These are phyloP conservation scores for Melieria picta DNA, from an alignment of 2,888 invertebrate species.

Conservation along the genomic window DNA sequence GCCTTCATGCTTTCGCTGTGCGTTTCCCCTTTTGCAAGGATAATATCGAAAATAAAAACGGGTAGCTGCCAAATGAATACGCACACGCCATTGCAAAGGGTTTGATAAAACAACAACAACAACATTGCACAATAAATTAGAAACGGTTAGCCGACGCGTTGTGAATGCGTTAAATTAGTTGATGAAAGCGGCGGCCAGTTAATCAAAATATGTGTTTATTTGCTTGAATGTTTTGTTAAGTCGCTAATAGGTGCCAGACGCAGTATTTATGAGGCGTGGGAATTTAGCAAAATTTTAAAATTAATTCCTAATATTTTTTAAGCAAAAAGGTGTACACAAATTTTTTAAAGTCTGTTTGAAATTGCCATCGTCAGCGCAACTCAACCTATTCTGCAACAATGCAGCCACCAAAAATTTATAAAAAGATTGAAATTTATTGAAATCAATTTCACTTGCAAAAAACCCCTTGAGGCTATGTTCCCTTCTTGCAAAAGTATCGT, in stretches of 20 bases:
- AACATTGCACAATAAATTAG: not conserved
- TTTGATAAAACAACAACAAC: too few relatives aligned
- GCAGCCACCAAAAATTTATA: not conserved
- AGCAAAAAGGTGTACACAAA: too few relatives aligned
- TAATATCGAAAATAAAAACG: too few relatives aligned
- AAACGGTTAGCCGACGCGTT: not conserved
- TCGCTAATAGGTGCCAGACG: conserved; percentile 20
- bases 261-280: not conserved
- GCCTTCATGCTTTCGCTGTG: too few relatives aligned
- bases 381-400: too few relatives aligned
- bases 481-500: too few relatives aligned
- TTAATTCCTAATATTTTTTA: too few relatives aligned
- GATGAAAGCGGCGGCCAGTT: conserved; percentile 25
- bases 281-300: not conserved
- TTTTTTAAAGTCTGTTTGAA: not conserved
- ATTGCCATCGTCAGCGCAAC: not conserved
- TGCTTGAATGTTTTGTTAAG: conserved; percentile 36
- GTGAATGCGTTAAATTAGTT: conserved; percentile 27
- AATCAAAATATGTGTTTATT: conserved; percentile 34
- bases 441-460: conserved; percentile 22
- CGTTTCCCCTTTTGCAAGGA: too few relatives aligned
- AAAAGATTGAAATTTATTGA: conserved; percentile 1
- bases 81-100: too few relatives aligned
- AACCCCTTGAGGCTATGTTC: too few relatives aligned
- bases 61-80: too few relatives aligned